Evolutionary conservation across 2,797 vertebrate species (phyloP), one percentile per base, ranked within the genome.

Genomic region (Diplodus puntazzo): DNA sequence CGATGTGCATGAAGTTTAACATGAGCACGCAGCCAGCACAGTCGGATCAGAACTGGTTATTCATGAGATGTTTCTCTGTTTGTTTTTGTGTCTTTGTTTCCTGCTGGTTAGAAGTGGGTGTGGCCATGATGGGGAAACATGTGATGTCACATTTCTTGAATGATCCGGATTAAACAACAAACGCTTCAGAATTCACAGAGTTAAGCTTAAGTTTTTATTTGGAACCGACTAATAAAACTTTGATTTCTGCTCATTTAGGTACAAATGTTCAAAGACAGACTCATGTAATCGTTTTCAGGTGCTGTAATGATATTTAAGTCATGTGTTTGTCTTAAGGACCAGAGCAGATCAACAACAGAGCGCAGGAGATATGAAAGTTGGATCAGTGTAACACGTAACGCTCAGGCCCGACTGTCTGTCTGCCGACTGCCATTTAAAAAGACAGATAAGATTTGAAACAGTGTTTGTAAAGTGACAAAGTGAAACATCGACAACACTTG

Each of bases 391-490:
- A 59, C 25, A 52, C 4, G 17, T 59, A 52, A 59, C 34, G 52
- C 55, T 23, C 45, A 43, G 39, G 6, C 17, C 55, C 57, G 23
- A 62, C 65, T 30, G 23, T 46, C 11, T 30, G 14, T 60, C 30
- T 34, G 30, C 6, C 30, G 30, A 34, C 30, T 58, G n/a, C 21
- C n/a, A 21, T 42, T 39, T 5, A 52, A 59, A 49, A 45, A 4
- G 12, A 55, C 13, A 39, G 17, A 54, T 61, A 17, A 66, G 13
- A 76, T 59, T 5, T 58, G 49, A 82, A 62, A 49, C n/a, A n/a
- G 20, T 55, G 48, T 46, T 64, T 34, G 4, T 4, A 52, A 75
- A 49, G 5, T 20, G 39, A 58, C 21, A 1, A 55, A 53, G 20
- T 12, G 23, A 27, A 63, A 34, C 23, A 75, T 73, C 34, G 25